A percentile compares a stretch with the other conserved stretches of the same genome.
Conservation (phyloP, 1,140 invertebrate genomes). For the Papilio polytes region DNA sequence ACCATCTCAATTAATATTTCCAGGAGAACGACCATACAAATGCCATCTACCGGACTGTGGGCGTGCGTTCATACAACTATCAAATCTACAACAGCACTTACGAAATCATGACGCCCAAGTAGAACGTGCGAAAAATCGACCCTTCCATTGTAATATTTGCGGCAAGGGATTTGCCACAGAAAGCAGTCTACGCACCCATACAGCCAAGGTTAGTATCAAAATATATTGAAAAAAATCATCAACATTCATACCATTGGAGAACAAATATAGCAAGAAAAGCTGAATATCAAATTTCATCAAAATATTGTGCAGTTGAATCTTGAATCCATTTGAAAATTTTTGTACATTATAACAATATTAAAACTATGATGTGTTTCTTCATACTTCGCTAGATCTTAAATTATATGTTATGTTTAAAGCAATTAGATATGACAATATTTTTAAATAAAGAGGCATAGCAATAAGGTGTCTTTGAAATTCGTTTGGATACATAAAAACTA, state of each 20-base stretch:
- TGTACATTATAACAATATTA: too few relatives aligned
- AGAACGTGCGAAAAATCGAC: constrained; percentile 96
- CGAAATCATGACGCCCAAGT: constrained; percentile 98
- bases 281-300: not conserved
- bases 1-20: constrained; percentile 61
- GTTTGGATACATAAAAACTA: not conserved
- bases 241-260: constrained; percentile 6
- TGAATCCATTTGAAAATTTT: too few relatives aligned
- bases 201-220: constrained; percentile 94
- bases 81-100: constrained; percentile 98
- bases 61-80: constrained; percentile 98
- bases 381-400: not conserved
- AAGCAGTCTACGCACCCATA: constrained; percentile 96
- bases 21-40: constrained; percentile 94
- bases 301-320: not conserved
- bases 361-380: not conserved
- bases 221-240: constrained; percentile 41
- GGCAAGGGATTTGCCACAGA: constrained; percentile 98
- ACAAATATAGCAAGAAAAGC: not conserved
- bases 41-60: constrained; percentile 98
- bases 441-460: not conserved
- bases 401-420: not conserved
- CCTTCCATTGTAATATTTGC: constrained; percentile 98
- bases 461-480: not conserved
- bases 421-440: not conserved